Evolutionary conservation across 1,140 invertebrate species (phyloP).

Genomic region (Trachymyrmex septentrionalis): DNA sequence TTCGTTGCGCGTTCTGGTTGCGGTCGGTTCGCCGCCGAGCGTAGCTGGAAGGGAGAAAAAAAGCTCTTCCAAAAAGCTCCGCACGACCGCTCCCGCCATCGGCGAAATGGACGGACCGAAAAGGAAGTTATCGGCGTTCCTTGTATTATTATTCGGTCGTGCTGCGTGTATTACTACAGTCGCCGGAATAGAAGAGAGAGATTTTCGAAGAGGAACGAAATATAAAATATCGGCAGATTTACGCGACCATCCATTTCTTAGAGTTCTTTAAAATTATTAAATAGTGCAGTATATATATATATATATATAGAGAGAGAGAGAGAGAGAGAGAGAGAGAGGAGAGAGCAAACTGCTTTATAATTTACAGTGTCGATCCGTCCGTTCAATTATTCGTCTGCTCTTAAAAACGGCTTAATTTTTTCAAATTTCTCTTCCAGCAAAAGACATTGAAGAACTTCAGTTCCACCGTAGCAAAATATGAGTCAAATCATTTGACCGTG

Average conservation of each 20-base stretch:
- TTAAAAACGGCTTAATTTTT: too few relatives aligned
- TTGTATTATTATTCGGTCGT: constrained; percentile 51
- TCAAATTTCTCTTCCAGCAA: too few relatives aligned
- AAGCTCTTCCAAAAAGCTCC: constrained; percentile 47
- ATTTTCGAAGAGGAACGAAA: constrained; percentile 9
- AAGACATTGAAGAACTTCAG: too few relatives aligned
- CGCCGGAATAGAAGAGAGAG: constrained; percentile 17
- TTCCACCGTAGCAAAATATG: too few relatives aligned
- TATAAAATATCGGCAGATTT: not conserved
- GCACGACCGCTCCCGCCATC: constrained; percentile 37
- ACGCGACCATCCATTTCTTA: not conserved
- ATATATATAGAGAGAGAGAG: too few relatives aligned
- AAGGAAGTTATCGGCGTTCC: constrained; percentile 57
- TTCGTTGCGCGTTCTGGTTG: constrained; percentile 56
- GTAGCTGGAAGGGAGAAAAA: constrained; percentile 13
- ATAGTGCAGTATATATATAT: too few relatives aligned
- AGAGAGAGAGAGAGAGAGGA: too few relatives aligned
- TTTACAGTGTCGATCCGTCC: too few relatives aligned
- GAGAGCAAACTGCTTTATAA: too few relatives aligned
- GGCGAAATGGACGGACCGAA: constrained; percentile 46
- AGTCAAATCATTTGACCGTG: too few relatives aligned
- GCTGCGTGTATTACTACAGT: constrained; percentile 5
- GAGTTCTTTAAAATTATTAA: too few relatives aligned
- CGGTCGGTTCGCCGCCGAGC: constrained; percentile 33
- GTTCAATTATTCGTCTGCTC: too few relatives aligned